phyloP scores from a whole-genome alignment of 2,797 vertebrate genomes.

The Chaenodraco wilsoni region DNA sequence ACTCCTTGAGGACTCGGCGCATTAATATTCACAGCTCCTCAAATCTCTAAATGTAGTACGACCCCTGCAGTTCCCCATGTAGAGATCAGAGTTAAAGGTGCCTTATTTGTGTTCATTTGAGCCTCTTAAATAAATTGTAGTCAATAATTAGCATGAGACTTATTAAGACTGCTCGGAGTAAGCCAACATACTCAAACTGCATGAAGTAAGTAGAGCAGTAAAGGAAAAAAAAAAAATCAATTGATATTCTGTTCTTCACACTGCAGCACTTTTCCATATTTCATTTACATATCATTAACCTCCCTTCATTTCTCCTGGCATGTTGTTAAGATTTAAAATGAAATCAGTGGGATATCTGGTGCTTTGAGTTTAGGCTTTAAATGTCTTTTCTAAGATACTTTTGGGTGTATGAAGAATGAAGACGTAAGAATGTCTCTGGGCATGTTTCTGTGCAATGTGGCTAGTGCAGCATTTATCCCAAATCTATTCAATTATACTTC shows the following conservation, averaged over 20 bases:
- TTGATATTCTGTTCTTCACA: conserved; percentile 71
- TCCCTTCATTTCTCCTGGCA: conserved; percentile 70
- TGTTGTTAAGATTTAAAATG: conserved; percentile 68
- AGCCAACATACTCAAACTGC: conserved; percentile 49
- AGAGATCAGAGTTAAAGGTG: conserved; percentile 55
- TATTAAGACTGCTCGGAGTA: conserved; percentile 51
- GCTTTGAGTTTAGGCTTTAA: conserved; percentile 59
- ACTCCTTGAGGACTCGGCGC: conserved; percentile 41
- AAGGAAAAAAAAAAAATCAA: conserved; percentile 40
- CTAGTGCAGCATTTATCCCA: conserved; percentile 40
- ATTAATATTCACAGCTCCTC: conserved; percentile 65
- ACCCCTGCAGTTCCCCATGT: conserved; percentile 47
- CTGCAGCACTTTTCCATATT: conserved; percentile 75
- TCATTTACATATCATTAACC: conserved; percentile 82
- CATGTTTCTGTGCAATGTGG: conserved; percentile 7
- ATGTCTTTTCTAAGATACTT: conserved; percentile 43
- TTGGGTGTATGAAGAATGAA: conserved; percentile 46
- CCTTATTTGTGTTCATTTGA: conserved; percentile 64
- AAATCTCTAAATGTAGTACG: conserved; percentile 45
- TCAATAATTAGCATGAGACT: conserved; percentile 67
- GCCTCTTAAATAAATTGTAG: conserved; percentile 62
- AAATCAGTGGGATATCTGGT: conserved; percentile 63
- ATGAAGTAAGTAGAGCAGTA: conserved; percentile 54
- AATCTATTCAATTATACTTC: conserved; percentile 57
- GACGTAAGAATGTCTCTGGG: conserved; percentile 28